phyloP scores from a whole-genome alignment of 2,113 vertebrate genomes.

The Rhinolophus ferrumequinum region DNA sequence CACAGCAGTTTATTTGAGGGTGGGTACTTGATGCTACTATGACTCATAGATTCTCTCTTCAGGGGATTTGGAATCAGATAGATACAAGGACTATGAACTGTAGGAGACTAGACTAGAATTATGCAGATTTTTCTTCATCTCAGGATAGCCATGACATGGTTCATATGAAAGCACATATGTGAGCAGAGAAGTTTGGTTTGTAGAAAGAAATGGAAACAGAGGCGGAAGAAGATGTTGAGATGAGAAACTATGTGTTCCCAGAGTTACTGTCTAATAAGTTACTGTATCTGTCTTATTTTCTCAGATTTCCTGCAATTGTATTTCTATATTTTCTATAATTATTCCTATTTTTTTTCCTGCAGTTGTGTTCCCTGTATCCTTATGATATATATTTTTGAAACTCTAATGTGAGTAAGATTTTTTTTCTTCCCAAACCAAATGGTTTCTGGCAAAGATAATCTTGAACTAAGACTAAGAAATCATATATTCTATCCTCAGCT shows the following conservation, averaged over 20 bases:
- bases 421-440: neutral
- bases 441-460: neutral
- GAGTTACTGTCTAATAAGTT: neutral
- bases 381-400: neutral
- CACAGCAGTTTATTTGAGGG: neutral
- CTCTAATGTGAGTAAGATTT: neutral
- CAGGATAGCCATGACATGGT: neutral
- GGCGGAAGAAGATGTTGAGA: neutral
- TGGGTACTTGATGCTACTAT: neutral
- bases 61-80: neutral
- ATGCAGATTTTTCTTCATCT: neutral
- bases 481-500: neutral
- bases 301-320: neutral
- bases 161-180: neutral
- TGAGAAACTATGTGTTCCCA: neutral
- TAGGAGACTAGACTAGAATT: neutral
- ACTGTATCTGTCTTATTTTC: neutral
- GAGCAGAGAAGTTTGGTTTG: neutral
- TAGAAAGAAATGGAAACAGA: neutral
- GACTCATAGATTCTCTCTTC: neutral
- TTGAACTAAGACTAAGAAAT: neutral
- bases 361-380: neutral
- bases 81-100: neutral
- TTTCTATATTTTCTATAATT: neutral
- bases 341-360: neutral